Evolutionary conservation across 53 echinoderm and acorn worm species (phyloP), one percentile per base, ranked within the genome.

Genomic region (Astropecten irregularis): DNA sequence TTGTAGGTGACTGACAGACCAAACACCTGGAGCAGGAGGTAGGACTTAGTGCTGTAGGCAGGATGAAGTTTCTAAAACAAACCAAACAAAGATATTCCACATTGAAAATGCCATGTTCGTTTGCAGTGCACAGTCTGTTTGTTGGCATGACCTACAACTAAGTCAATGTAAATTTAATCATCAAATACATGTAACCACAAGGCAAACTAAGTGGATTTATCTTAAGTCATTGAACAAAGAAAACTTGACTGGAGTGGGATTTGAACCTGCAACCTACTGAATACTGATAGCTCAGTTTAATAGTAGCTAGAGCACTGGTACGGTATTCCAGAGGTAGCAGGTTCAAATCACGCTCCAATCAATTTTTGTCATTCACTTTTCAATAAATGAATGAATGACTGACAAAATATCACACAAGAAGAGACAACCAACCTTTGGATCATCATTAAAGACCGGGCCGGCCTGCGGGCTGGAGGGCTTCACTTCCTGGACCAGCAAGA

Each of bases 41-140:
- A 19, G 9, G 87, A 90, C 26, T 65, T 46, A 18, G 76, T 55
- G 82, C 89, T 86, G 36, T 89, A 86, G 58, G 33, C 25, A 2
- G 89, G 86, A 38, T 89, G 52, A 39, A 92, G 38, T 42, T 84
- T 66, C 92, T 92, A 69, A 21, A 85, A n/a, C 30, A 34, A 37
- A 63, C 34, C 2, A 76, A 53, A 30, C 42, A 42, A 42, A 42
- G 42, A 42, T 6, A 42, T n/a, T n/a, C n/a, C n/a, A n/a, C n/a
- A n/a, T n/a, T n/a, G n/a, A n/a, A n/a, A n/a, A n/a, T n/a, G n/a
- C 22, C 55, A 22, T n/a, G 2, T 7, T 22, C 54, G 8, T n/a
- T 0, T 5, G 51, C 0, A 18, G 51, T 18, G 52, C n/a, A 18
- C n/a, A 22, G 22, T 52, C n/a, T n/a, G n/a, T n/a, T n/a, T n/a